A percentile compares a stretch with the other conserved stretches of the same genome.
phyloP scores from a whole-genome alignment of 2,888 invertebrate species.

The Nipponacmea schrenckii region DNA sequence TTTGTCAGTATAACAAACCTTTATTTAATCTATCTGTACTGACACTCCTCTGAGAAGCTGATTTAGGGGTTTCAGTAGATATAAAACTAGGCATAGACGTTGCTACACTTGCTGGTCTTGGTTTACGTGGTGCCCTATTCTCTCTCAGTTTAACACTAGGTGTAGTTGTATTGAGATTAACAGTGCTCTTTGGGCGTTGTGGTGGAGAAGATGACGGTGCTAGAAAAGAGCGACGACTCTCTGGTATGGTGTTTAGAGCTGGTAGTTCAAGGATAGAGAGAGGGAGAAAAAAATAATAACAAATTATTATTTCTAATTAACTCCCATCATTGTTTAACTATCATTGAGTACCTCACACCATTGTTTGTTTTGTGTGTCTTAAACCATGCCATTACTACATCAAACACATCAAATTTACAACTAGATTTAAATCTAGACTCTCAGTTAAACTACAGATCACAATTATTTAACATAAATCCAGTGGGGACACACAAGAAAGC shows the following conservation, averaged over 20 bases:
- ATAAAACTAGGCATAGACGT: constrained; percentile 58
- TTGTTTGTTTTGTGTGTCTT: constrained; percentile 8
- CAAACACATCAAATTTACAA: too few relatives aligned
- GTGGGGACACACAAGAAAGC: too few relatives aligned
- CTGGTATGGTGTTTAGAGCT: constrained; percentile 61
- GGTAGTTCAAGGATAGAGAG: constrained; percentile 22
- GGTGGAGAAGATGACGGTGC: constrained; percentile 46
- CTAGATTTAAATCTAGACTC: too few relatives aligned
- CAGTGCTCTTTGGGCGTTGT: constrained; percentile 47
- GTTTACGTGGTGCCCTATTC: constrained; percentile 49
- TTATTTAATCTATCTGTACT: constrained; percentile 53
- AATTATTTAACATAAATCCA: too few relatives aligned
- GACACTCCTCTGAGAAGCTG: constrained; percentile 48
- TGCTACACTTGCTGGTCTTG: constrained; percentile 59
- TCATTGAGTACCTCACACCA: constrained; percentile 1
- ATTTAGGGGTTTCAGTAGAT: constrained; percentile 39
- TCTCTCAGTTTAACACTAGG: constrained; percentile 47
- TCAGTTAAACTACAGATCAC: too few relatives aligned
- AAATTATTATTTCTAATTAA: constrained; percentile 12
- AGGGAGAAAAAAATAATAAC: constrained; percentile 21
- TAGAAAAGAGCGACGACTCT: constrained; percentile 62
- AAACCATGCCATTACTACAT: neutral
- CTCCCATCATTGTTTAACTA: neutral
- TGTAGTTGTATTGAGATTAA: constrained; percentile 38
- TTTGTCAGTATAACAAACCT: constrained; percentile 28